Conservation (phyloP, 2,888 invertebrate genomes). For the Chymomyza procnemis region DNA sequence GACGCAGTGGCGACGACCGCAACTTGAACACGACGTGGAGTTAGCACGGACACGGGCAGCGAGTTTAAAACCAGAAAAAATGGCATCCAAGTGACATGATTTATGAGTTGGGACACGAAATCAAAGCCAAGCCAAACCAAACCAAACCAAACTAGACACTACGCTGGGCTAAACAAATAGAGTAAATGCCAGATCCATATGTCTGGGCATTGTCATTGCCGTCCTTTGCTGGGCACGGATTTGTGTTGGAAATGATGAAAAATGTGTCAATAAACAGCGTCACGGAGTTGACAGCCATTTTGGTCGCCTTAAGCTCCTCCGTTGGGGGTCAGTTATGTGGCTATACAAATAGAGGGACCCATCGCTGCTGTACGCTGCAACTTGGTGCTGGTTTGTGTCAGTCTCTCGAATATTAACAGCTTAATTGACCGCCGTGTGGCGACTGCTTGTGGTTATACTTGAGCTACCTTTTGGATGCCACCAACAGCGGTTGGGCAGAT, state of each 20-base stretch:
- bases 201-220: constrained; percentile 45
- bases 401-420: constrained; percentile 51
- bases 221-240: constrained; percentile 31
- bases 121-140: constrained; percentile 1
- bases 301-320: constrained; percentile 11
- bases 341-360: constrained; percentile 40
- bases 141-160: constrained; percentile 25
- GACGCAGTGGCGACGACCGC: constrained; percentile 55
- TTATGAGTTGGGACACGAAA: constrained; percentile 43
- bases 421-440: constrained; percentile 64
- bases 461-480: not conserved
- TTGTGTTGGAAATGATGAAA: constrained; percentile 62
- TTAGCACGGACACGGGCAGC: not conserved
- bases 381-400: constrained; percentile 32
- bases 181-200: not conserved
- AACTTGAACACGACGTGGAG: constrained; percentile 19
- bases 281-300: constrained; percentile 9
- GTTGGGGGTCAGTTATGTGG: constrained; percentile 36
- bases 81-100: constrained; percentile 50
- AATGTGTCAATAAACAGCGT: constrained; percentile 64
- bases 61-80: not conserved
- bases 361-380: constrained; percentile 8
- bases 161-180: not conserved
- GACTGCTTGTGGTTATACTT: constrained; percentile 25
- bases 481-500: not conserved